Conservation (phyloP, 2,888 invertebrate species). For the Oeneis ivallda region DNA sequence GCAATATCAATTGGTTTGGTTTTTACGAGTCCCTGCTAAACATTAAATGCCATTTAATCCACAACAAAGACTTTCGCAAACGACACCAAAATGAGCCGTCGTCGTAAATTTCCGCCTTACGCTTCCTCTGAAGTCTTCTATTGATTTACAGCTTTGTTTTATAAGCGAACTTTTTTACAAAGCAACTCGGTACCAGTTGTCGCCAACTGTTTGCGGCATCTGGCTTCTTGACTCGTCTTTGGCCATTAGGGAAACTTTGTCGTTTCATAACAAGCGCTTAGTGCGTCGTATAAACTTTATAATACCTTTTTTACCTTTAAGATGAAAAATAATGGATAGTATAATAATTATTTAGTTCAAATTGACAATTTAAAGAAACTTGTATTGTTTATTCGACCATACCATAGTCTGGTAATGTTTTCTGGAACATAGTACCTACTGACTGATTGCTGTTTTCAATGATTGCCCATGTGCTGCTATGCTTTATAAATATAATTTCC, state of each 20-base stretch:
- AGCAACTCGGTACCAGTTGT: conserved; percentile 72
- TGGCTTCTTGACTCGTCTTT: conserved; percentile 74
- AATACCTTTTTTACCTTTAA: not conserved
- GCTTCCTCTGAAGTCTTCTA: conserved; percentile 71
- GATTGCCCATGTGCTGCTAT: no score
- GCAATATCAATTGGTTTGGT: not conserved
- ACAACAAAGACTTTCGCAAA: conserved; percentile 56
- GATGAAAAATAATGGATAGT: not conserved
- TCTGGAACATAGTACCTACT: no score
- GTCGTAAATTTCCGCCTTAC: conserved; percentile 72
- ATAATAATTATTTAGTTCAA: no score
- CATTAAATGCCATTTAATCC: conserved; percentile 52
- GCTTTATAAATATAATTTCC: no score
- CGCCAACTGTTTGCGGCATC: conserved; percentile 78
- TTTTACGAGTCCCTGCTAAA: not conserved
- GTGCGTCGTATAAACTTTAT: conserved; percentile 30
- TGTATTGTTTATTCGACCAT: no score
- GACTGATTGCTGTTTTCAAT: no score
- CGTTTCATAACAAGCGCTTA: conserved; percentile 48
- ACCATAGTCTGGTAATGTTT: no score
- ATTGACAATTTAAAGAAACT: no score
- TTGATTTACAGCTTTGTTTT: conserved; percentile 77
- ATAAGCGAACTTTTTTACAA: conserved; percentile 77
- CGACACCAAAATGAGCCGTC: conserved; percentile 58
- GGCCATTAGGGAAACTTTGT: conserved; percentile 68